A percentile compares a stretch with the other conserved stretches of the same genome.
phyloP scores from a whole-genome alignment of 2,113 vertebrate genomes.

The Ctenodactylus gundi region DNA sequence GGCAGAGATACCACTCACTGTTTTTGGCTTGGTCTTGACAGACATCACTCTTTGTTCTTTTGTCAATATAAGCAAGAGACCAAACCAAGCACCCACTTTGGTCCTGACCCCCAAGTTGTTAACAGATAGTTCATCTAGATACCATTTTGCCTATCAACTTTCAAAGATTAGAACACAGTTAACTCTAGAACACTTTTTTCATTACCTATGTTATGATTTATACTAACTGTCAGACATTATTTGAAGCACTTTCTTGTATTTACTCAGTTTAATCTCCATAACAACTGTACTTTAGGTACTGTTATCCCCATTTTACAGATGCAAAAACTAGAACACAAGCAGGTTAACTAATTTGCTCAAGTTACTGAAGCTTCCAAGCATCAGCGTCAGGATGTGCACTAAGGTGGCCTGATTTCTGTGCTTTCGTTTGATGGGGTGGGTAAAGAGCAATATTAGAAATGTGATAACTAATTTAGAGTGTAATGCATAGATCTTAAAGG shows the following conservation, averaged over 20 bases:
- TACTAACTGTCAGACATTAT: not conserved
- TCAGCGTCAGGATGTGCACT: not conserved
- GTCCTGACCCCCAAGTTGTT: not conserved
- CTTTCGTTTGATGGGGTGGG: not conserved
- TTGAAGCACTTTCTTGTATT: not conserved
- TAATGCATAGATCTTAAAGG: not conserved
- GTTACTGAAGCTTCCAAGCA: not conserved
- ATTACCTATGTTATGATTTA: too few species aligned
- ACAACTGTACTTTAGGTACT: not conserved
- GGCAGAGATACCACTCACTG: not conserved
- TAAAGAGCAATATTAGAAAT: not conserved
- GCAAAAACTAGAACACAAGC: not conserved
- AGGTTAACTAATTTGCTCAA: not conserved
- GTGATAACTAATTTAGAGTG: not conserved
- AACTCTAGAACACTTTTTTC: not conserved
- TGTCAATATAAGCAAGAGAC: not conserved
- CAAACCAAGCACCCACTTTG: not conserved
- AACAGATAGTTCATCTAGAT: not conserved
- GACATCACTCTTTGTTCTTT: not conserved
- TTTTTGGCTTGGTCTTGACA: not conserved
- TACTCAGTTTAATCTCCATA: not conserved
- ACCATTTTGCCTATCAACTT: not conserved
- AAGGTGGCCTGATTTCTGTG: not conserved
- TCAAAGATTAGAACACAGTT: not conserved
- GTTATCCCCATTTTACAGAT: not conserved